Evolutionary conservation across 2,797 vertebrate genomes (phyloP).

Genomic region (Hydrolagus colliei): DNA sequence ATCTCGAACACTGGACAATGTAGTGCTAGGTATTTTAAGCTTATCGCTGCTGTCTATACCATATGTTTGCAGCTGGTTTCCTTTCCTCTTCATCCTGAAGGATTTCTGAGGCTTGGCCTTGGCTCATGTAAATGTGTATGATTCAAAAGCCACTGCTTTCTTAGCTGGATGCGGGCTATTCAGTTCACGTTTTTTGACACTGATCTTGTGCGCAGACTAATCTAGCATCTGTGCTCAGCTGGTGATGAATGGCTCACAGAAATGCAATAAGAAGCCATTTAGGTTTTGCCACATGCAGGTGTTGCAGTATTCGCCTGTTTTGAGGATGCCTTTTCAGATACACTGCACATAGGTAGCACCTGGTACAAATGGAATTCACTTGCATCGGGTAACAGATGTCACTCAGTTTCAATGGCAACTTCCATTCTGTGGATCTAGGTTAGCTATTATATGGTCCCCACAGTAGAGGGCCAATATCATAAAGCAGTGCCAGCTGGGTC

Average conservation of each 20-base stretch:
- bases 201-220: background rate
- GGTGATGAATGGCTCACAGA: background rate
- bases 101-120: background rate
- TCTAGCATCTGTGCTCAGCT: background rate
- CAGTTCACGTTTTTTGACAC: background rate
- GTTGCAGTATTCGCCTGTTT: background rate
- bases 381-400: background rate
- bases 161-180: background rate
- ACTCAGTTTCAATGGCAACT: too few species aligned
- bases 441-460: too few species aligned
- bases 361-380: background rate
- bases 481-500: too few species aligned
- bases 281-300: background rate
- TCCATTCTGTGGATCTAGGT: too few species aligned
- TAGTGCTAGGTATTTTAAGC: background rate
- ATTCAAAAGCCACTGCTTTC: background rate
- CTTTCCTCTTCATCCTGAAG: constrained; percentile 17
- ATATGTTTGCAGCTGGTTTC: constrained; percentile 15
- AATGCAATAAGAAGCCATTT: too few species aligned
- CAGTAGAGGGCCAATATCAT: too few species aligned
- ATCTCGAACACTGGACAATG: background rate
- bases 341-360: background rate
- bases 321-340: background rate
- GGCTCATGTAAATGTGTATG: background rate
- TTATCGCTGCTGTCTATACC: background rate